Evolutionary conservation across 2,797 vertebrate species (phyloP), one percentile per base, ranked within the genome.

Genomic region (Crenichthys baileyi): DNA sequence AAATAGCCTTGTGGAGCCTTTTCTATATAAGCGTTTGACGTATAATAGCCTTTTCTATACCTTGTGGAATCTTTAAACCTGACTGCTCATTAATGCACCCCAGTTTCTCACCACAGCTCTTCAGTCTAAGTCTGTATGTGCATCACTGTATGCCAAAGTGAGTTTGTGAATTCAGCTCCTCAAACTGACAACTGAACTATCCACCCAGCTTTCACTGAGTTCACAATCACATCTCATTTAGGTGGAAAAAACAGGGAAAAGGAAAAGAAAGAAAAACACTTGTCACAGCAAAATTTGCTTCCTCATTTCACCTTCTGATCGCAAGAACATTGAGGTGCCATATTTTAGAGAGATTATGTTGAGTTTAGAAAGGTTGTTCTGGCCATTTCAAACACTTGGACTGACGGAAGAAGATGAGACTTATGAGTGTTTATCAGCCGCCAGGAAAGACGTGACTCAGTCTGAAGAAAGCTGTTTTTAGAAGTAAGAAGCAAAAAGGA

Each of bases 181-280:
- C 84, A 78, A 51, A 79, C 76, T 85, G 83, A 90, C 84, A 83
- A 82, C 82, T 88, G 83, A 90, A 90, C 88, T 83, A 74, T 85
- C 85, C 78, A 78, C 87, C 86, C 73, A 16, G 76, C 79, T 80
- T 88, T 86, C 90, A 89, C 87, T 89, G 85, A 91, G 89, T 87
- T 88, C 88, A 86, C 80, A 73, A 24, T 78, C 81, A 76, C 83
- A 84, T 80, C 79, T 76, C 51, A 53, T 80, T 3, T 15, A 41
- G 11, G 71, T 73, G 60, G 75, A 70, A 41, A 48, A 44, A 61
- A 31, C 15, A 73, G 63, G 70, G 44, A 71, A 81, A 81, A 61
- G 29, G 78, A 89, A 88, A 87, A 72, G 48, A 73, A 82, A 79
- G 56, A 24, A 79, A 88, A 89, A 87, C 81, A 83, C 76, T 77